Base-by-base conservation (phyloP, 2,797 vertebrate genomes). In the Phalloptychus januarius region DNA sequence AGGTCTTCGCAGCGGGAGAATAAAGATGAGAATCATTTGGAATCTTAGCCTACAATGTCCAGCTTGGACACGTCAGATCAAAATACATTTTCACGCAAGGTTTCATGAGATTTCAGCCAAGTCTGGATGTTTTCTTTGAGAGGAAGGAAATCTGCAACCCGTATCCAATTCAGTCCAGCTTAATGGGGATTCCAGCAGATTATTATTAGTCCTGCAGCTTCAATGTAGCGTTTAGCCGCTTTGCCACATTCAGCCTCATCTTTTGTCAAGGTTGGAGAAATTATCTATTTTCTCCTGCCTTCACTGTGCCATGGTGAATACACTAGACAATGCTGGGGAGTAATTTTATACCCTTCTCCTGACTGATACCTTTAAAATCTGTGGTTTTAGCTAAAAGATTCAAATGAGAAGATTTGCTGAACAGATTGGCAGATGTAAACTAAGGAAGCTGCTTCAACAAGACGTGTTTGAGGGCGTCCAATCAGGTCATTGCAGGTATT, bases 1-100 rank as follows among this genome's bases (percentile, higher is more conserved):
- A 61, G 93, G 90, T 84, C 98, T 99, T 78, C 25, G 42, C 33
- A 74, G 13, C 28, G 33, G 38, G 63, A 77, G 3, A 69, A 72
- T 0, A 0, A 42, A 40, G 38, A 44, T n/a, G 12, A 72, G 2
- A 25, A 44, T 73, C 11, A 12, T 28, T 56, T 56, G 25, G 54
- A 56, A 56, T 56, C n/a, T 11, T 56, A 1, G n/a, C 25, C n/a
- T 28, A 18, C 36, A 33, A 36, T 31, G 1, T 18, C 58, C 31
- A 36, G 56, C 15, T 16, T 16, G 1, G 6, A 36, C 31, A 36
- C 16, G 20, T 38, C n/a, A 58, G n/a, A 31, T 13, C 56, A 31
- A 15, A 28, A 31, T 58, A 6, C 56, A 58, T 28, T 13, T 13
- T 31, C 2, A 1, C 2, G 5, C 2, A 2, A 58, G 56, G 28